These are phyloP conservation scores for Nothobranchius kuhntae DNA, from an alignment of 2,113 vertebrate species.

Conservation along the genomic window DNA sequence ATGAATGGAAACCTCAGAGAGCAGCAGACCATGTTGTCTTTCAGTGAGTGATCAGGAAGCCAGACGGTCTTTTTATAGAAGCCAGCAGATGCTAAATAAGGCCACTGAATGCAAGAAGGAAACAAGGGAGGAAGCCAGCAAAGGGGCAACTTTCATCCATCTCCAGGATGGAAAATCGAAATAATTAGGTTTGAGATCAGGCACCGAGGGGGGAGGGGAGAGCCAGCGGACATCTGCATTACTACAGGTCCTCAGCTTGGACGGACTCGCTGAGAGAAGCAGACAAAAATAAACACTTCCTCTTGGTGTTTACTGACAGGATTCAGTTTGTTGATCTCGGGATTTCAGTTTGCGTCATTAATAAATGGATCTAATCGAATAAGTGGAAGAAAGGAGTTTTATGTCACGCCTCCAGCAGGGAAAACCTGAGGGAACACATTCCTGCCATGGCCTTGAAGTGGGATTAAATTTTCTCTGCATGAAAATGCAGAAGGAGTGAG, in stretches of 20 bases:
- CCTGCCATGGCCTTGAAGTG: conserved; percentile 34
- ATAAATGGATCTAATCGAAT: conserved; percentile 12
- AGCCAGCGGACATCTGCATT: conserved; percentile 9
- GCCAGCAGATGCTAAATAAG: conserved; percentile 10
- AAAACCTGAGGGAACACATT: conserved; percentile 16
- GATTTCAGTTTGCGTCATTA: neutral
- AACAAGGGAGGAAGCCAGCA: conserved; percentile 5
- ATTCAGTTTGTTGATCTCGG: neutral
- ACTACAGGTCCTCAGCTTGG: neutral
- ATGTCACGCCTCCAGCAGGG: conserved; percentile 14
- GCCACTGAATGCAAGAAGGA: conserved; percentile 1
- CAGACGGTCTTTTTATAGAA: conserved; percentile 8
- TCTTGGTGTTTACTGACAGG: neutral
- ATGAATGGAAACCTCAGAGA: conserved; percentile 7
- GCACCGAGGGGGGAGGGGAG: conserved; percentile 11
- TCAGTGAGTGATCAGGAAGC: conserved; percentile 28
- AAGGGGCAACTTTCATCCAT: conserved; percentile 32
- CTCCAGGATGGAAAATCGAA: conserved; percentile 28
- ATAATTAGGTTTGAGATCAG: conserved; percentile 45
- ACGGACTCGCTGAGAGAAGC: neutral
- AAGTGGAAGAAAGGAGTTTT: conserved; percentile 10
- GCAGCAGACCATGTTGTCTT: conserved; percentile 31
- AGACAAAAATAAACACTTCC: too few species aligned
- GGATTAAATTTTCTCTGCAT: conserved; percentile 38
- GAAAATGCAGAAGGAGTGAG: conserved; percentile 42